Percentiles rank a stretch among this genome's conserved stretches.
These are phyloP conservation scores for Sycobia sp. DNA, from an alignment of 1,140 invertebrate species.

Conservation along the genomic window DNA sequence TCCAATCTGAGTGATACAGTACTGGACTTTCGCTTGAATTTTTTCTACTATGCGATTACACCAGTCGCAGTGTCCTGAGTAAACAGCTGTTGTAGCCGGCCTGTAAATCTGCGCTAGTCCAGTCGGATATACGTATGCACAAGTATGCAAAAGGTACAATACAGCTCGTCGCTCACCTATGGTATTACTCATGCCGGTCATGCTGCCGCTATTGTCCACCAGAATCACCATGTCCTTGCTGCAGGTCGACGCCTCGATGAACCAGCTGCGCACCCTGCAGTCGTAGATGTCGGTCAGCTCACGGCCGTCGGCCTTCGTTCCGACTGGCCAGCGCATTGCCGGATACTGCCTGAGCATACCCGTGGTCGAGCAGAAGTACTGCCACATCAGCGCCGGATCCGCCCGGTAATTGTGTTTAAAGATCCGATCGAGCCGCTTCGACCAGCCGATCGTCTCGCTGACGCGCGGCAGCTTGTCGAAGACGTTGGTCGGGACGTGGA, in stretches of 20 bases:
- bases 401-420: conserved; percentile 85
- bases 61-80: no score
- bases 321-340: conserved; percentile 63
- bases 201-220: conserved; percentile 95
- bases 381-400: conserved; percentile 90
- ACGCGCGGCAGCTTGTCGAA: conserved; percentile 76
- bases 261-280: conserved; percentile 87
- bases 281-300: conserved; percentile 75
- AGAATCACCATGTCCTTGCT: conserved; percentile 97
- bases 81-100: no score
- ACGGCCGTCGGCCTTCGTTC: conserved; percentile 53
- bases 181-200: conserved; percentile 84
- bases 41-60: no score
- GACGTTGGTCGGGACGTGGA: conserved; percentile 94
- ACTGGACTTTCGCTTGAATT: no score
- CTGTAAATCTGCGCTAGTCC: no score
- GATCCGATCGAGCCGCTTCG: conserved; percentile 79
- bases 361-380: conserved; percentile 92
- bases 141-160: no score
- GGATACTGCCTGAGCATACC: conserved; percentile 93
- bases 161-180: conserved; percentile 73
- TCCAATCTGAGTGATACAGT: no score
- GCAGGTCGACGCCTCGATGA: conserved; percentile 95
- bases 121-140: no score
- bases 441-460: conserved; percentile 82